Evolutionary conservation across 2,888 invertebrate species (phyloP).

Genomic region (Brachypterus glaber): DNA sequence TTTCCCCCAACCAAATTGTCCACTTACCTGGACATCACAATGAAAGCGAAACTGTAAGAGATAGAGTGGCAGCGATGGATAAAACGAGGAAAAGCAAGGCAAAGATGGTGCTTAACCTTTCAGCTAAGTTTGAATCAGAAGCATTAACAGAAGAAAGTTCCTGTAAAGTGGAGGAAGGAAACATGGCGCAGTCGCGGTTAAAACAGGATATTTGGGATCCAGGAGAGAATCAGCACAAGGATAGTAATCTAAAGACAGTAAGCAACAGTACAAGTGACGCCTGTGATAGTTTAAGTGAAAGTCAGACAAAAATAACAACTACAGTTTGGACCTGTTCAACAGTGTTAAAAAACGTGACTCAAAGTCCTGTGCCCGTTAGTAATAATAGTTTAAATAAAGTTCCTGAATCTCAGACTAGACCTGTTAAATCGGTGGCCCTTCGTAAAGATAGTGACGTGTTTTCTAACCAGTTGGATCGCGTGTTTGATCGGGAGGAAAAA

Average conservation of each 20-base stretch:
- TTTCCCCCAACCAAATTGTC: constrained; percentile 83
- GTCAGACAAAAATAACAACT: constrained; percentile 35
- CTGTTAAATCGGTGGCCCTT: constrained; percentile 23
- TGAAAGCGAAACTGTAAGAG: constrained; percentile 17
- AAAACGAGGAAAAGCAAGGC: constrained; percentile 21
- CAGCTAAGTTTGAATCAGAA: constrained; percentile 45
- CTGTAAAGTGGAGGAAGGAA: constrained; percentile 26
- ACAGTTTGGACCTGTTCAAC: constrained; percentile 40
- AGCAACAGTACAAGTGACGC: constrained; percentile 32
- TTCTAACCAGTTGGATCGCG: constrained; percentile 59
- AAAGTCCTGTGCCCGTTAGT: constrained; percentile 29
- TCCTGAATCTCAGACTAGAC: constrained; percentile 27
- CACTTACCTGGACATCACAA: constrained; percentile 51
- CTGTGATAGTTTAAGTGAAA: constrained; percentile 38
- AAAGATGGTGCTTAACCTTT: constrained; percentile 47
- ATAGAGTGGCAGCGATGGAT: constrained; percentile 7
- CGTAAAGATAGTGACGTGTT: constrained; percentile 53
- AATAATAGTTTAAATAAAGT: constrained; percentile 31
- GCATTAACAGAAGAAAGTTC: constrained; percentile 18
- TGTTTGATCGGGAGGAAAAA: constrained; percentile 59
- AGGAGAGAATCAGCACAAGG: too few species aligned
- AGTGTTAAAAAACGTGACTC: constrained; percentile 29
- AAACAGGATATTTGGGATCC: constrained; percentile 61
- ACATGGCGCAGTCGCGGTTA: constrained; percentile 29
- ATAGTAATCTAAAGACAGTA: constrained; percentile 13